These are phyloP conservation scores for Euwallacea similis DNA, from an alignment of 1,140 invertebrate species.

Conservation along the genomic window DNA sequence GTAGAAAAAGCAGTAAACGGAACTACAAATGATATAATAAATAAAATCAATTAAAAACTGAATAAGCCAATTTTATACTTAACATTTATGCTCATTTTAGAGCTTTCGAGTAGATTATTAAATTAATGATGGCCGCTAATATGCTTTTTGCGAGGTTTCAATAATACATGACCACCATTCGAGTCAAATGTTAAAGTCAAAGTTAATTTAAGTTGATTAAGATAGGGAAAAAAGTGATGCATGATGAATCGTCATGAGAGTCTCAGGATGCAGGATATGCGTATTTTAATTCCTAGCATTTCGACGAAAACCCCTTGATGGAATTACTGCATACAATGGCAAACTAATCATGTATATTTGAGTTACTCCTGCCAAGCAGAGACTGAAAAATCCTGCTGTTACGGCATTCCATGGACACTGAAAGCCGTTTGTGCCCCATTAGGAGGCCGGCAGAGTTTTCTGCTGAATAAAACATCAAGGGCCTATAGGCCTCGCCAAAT, in stretches of 20 bases:
- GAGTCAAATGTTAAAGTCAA: no score
- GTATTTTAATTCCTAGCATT: no score
- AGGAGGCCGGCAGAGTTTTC: not conserved
- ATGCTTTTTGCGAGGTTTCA: not conserved
- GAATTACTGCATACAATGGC: no score
- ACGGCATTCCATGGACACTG: no score
- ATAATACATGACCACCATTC: not conserved
- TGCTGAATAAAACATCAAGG: conserved; percentile 7
- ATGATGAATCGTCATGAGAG: not conserved
- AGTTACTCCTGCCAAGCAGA: no score
- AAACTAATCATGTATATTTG: no score
- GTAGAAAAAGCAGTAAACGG: not conserved
- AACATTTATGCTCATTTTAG: not conserved
- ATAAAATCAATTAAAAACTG: conserved; percentile 6
- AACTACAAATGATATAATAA: conserved; percentile 5
- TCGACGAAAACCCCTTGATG: no score
- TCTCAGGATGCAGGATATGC: no score
- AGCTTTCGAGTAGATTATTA: not conserved
- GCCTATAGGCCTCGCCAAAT: not conserved
- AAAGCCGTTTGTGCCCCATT: no score
- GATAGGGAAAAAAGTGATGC: not conserved
- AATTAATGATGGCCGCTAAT: not conserved
- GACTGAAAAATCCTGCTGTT: no score
- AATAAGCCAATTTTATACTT: conserved; percentile 4
- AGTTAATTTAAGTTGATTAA: not conserved